Conservation (phyloP, 2,797 vertebrate species). For the Eleutherodactylus coqui region DNA sequence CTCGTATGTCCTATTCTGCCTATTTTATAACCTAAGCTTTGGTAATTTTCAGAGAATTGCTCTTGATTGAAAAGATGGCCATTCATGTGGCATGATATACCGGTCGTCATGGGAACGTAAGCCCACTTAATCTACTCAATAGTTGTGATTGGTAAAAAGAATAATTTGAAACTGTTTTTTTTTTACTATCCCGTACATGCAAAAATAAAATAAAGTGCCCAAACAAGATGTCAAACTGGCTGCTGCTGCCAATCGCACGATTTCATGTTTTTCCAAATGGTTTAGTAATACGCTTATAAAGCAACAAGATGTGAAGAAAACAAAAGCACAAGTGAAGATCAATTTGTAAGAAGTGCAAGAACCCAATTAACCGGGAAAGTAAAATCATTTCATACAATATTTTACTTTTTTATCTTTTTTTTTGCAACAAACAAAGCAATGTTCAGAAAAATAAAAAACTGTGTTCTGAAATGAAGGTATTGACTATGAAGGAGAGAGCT, state of each 20-base stretch:
- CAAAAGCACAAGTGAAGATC: constrained; percentile 2
- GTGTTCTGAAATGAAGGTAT: neutral
- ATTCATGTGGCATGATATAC: constrained; percentile 66
- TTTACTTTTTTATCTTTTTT: neutral
- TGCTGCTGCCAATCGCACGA: constrained; percentile 69
- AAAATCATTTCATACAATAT: constrained; percentile 22
- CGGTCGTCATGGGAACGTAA: constrained; percentile 72
- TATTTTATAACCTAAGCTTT: constrained; percentile 17
- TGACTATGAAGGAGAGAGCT: neutral
- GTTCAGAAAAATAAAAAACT: neutral
- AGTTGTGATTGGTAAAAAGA: constrained; percentile 73
- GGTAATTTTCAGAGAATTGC: constrained; percentile 57
- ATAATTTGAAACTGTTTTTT: constrained; percentile 71
- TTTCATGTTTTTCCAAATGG: constrained; percentile 64
- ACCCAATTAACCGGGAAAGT: constrained; percentile 18
- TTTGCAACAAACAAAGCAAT: neutral
- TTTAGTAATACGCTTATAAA: constrained; percentile 67
- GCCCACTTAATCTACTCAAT: constrained; percentile 72
- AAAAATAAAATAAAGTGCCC: constrained; percentile 69
- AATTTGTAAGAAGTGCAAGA: constrained; percentile 2
- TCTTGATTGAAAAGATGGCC: constrained; percentile 67
- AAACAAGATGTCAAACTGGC: constrained; percentile 66
- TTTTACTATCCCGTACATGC: constrained; percentile 70
- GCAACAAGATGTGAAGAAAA: constrained; percentile 22
- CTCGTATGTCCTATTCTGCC: constrained; percentile 23